A percentile compares a stretch with the other conserved stretches of the same genome.
Evolutionary conservation across 2,888 invertebrate species (phyloP).

Genomic region (Diaperis boleti): DNA sequence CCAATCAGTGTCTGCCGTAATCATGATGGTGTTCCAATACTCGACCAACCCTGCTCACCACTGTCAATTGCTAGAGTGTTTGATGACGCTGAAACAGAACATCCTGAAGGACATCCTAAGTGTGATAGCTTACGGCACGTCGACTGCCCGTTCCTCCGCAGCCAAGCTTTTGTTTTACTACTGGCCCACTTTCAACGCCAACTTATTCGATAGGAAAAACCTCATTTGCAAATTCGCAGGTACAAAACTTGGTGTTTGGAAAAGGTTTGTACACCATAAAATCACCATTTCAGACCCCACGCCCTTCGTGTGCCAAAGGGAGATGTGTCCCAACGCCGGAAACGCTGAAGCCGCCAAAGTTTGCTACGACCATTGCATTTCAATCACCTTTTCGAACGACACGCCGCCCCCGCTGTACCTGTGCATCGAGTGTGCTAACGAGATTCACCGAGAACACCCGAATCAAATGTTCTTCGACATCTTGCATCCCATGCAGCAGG

Average conservation of each 20-base stretch:
- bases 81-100: slow-evolving; percentile 93
- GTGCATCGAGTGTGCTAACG: slow-evolving; percentile 96
- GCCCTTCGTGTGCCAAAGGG: slow-evolving; percentile 90
- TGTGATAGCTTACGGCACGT: slow-evolving; percentile 97
- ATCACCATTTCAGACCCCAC: slow-evolving; percentile 70
- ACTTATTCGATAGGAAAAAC: slow-evolving; percentile 89
- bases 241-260: slow-evolving; percentile 63
- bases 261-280: neutral
- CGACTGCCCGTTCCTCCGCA: slow-evolving; percentile 92
- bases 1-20: slow-evolving; percentile 90
- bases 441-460: slow-evolving; percentile 89
- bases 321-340: slow-evolving; percentile 90
- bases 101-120: slow-evolving; percentile 94
- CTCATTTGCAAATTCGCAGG: slow-evolving; percentile 90
- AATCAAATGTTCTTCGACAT: slow-evolving; percentile 89
- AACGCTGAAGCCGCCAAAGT: slow-evolving; percentile 92
- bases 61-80: slow-evolving; percentile 94
- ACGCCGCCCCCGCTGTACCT: slow-evolving; percentile 95
- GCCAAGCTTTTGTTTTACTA: slow-evolving; percentile 98
- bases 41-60: slow-evolving; percentile 95
- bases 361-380: slow-evolving; percentile 93
- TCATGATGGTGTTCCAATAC: slow-evolving; percentile 98
- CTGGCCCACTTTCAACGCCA: slow-evolving; percentile 98
- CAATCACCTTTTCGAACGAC: slow-evolving; percentile 87
- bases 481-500: slow-evolving; percentile 93